Evolutionary conservation across 1,140 invertebrate genomes (phyloP).

Genomic region (Macrocentrus cingulum): DNA sequence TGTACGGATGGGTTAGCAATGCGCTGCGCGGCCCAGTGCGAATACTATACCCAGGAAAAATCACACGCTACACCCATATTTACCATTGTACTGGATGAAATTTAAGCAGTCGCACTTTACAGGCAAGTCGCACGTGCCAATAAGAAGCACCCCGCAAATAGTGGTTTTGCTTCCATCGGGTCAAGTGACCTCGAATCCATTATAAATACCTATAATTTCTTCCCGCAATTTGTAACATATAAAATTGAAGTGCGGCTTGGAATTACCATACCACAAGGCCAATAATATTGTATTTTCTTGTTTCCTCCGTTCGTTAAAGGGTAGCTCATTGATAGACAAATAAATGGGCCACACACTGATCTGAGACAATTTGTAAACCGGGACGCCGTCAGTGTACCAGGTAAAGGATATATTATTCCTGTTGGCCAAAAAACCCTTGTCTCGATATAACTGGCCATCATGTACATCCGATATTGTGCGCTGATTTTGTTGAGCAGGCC

Average conservation of each 20-base stretch:
- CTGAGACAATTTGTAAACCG: neutral
- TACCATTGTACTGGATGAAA: constrained; percentile 13
- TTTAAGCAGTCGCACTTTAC: constrained; percentile 8
- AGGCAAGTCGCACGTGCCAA: constrained; percentile 3
- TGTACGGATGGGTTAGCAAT: neutral
- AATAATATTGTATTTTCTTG: constrained; percentile 9
- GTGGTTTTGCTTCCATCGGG: neutral
- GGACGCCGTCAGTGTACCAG: constrained; percentile 14
- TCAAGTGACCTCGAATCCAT: neutral
- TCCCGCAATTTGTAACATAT: neutral
- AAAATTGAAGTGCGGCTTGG: constrained; percentile 1
- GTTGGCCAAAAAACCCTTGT: constrained; percentile 3
- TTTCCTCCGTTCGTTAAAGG: constrained; percentile 1
- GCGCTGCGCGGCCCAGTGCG: neutral
- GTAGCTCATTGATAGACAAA: constrained; percentile 16
- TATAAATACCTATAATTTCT: neutral
- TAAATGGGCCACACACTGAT: constrained; percentile 9
- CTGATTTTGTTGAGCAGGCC: neutral
- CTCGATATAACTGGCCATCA: neutral
- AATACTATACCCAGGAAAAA: neutral
- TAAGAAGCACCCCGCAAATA: neutral
- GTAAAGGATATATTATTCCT: neutral
- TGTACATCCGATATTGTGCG: constrained; percentile 2
- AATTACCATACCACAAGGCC: constrained; percentile 8
- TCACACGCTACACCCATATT: neutral